Base-by-base conservation (phyloP, 2,113 vertebrate species). In the Phaetusa simplex region DNA sequence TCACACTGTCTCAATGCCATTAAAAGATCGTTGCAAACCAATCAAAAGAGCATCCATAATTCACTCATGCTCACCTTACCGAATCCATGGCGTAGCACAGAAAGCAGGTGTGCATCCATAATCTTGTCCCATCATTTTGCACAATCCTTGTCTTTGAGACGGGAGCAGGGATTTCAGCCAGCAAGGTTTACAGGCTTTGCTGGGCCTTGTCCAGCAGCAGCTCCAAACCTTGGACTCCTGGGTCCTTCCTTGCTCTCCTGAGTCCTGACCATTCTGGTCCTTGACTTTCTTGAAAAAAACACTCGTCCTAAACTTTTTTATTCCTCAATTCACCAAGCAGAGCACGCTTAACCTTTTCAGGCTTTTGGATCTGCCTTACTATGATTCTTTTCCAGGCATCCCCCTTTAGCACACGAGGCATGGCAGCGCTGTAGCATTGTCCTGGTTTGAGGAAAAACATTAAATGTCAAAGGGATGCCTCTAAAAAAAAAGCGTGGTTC, bases 1-100 rank as follows among this genome's bases (percentile, higher is more conserved):
- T 93, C 93, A 83, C 58, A 40, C 84, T 13, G 3, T 66, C 81
- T 91, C 70, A 70, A 30, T 71, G 86, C 20, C 81, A 86, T 91
- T 94, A 97, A 95, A 87, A 88, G 53, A 83, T 77, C 9, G 0
- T 86, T 92, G 77, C 43, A 86, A 94, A 66, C 67, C 86, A 83
- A 93, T 93, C 93, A 79, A 76, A 96, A 81, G 36, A 72, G 34
- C 65, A 82, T 84, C 56, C 43, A 65, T 92, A 79, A 91, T 90
- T 97, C 82, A 70, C 71, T 87, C 66, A 59, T 43, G 65, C 24
- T 90, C 50, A 55, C 49, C 81, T 91, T 43, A 21, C 73, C 24
- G n/a, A 67, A 65, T 85, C 62, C 45, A 47, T 66, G n/a, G 58
- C 58, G 70, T 12, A n/a, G 49, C 14, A 14, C 80, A 86, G 32